phyloP scores from a whole-genome alignment of 2,113 vertebrate species.

The Atrichornis clamosus region DNA sequence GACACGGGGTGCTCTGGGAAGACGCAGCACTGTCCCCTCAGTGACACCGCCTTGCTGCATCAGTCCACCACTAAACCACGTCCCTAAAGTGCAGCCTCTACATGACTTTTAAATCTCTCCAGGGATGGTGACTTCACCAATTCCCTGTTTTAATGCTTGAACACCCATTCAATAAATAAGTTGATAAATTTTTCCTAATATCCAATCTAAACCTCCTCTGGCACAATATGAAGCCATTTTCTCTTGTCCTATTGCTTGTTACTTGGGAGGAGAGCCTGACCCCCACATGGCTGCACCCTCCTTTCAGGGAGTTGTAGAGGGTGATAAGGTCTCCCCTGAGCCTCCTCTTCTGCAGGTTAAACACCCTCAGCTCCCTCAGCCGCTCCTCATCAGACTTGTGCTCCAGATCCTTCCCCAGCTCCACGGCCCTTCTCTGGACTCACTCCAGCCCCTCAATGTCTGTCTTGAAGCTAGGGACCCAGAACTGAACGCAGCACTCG shows the following conservation, averaged over 20 bases:
- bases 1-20: too few relatives aligned
- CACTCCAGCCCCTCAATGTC: fast-evolving
- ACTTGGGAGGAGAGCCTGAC: background rate
- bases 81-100: background rate
- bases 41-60: too few relatives aligned
- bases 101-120: fast-evolving
- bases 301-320: background rate
- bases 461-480: background rate
- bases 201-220: background rate
- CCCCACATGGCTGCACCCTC: background rate
- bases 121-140: background rate
- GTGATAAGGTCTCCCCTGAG: fast-evolving
- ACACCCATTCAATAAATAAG: background rate
- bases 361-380: background rate
- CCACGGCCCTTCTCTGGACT: fast-evolving
- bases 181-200: background rate
- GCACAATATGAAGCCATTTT: background rate
- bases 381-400: background rate
- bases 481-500: fast-evolving
- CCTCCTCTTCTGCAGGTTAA: background rate
- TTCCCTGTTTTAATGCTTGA: background rate
- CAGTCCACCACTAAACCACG: background rate
- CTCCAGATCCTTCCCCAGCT: background rate
- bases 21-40: too few relatives aligned
- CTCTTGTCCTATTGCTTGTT: background rate